Evolutionary conservation across 2,797 vertebrate species (phyloP).

Genomic region (Lepus townsendii): DNA sequence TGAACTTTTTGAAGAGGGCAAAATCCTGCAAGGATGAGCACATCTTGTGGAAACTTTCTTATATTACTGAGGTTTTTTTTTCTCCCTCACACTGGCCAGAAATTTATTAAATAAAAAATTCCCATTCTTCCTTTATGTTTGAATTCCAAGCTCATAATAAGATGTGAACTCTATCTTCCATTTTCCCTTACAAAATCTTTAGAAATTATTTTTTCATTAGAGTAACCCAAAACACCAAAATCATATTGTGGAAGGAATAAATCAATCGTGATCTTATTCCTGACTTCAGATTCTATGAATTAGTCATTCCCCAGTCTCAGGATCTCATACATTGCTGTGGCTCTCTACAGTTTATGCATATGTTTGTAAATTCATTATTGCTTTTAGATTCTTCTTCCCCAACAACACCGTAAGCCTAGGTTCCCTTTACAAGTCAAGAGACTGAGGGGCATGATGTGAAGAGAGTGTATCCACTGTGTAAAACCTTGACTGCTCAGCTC

Average conservation of each 20-base stretch:
- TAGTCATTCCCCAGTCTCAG: neutral
- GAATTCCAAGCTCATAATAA: constrained; percentile 17
- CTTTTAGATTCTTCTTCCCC: neutral
- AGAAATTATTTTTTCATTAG: neutral
- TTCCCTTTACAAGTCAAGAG: neutral
- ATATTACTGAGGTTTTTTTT: neutral
- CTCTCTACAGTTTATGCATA: neutral
- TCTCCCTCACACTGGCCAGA: neutral
- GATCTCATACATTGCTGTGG: neutral
- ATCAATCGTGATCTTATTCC: neutral
- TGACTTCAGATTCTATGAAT: neutral
- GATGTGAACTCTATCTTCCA: neutral
- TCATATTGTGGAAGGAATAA: neutral
- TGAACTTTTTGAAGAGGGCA: neutral
- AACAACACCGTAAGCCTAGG: neutral
- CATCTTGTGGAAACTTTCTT: neutral
- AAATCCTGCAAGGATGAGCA: neutral
- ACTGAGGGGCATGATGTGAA: neutral
- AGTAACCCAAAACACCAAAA: constrained; percentile 13
- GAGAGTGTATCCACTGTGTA: neutral
- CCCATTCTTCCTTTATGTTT: neutral
- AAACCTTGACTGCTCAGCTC: neutral
- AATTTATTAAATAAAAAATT: constrained; percentile 31
- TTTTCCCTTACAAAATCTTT: neutral
- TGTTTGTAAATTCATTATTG: neutral